A percentile compares a stretch with the other conserved stretches of the same genome.
Conservation (phyloP, 2,888 invertebrate genomes). For the Thecocarcelia acutangulata region DNA sequence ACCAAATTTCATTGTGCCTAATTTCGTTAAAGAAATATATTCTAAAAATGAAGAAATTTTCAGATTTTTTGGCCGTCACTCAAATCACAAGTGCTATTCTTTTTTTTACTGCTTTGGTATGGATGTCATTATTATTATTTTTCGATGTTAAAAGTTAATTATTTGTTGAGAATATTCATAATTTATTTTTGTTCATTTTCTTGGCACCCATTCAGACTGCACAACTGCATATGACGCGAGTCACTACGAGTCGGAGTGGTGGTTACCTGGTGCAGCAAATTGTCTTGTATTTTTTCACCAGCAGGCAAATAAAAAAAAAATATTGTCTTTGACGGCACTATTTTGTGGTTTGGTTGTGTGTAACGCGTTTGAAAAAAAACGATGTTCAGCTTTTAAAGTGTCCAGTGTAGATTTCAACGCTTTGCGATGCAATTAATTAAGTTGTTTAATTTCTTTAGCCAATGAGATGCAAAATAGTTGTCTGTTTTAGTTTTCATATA, state of each 20-base stretch:
- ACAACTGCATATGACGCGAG: background rate
- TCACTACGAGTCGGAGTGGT: background rate
- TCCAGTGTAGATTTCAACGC: conserved; percentile 60
- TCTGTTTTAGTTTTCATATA: conserved; percentile 54
- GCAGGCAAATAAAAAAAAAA: conserved; percentile 15
- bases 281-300: conserved; percentile 36
- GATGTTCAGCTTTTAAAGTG: conserved; percentile 33
- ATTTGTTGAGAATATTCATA: conserved; percentile 67
- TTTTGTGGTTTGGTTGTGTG: background rate
- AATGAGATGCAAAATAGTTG: conserved; percentile 67
- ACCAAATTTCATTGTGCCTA: too few species aligned
- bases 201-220: background rate
- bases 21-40: too few species aligned
- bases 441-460: conserved; percentile 57
- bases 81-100: conserved; percentile 25
- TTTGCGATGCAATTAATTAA: conserved; percentile 66
- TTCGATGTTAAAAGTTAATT: conserved; percentile 62
- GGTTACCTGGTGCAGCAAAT: conserved; percentile 9
- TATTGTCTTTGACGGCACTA: background rate
- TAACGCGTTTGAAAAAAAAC: background rate
- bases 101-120: background rate
- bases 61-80: conserved; percentile 11
- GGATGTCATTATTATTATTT: background rate
- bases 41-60: background rate
- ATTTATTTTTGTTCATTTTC: conserved; percentile 50